A percentile compares a stretch with the other conserved stretches of the same genome.
These are phyloP conservation scores for Dissostichus mawsoni DNA, from an alignment of 2,113 vertebrate species.

Conservation along the genomic window DNA sequence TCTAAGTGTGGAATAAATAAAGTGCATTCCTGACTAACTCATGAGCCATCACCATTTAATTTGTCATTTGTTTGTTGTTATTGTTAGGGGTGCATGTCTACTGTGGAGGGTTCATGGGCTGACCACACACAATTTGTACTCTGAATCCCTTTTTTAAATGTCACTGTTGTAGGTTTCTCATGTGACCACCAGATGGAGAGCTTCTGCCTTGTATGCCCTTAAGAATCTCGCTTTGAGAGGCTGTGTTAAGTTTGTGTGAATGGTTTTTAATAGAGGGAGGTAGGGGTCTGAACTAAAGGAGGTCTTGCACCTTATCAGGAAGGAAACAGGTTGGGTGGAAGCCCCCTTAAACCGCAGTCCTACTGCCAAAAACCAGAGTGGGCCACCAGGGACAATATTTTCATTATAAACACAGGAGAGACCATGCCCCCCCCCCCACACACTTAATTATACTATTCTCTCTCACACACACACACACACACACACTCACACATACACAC, in stretches of 20 bases:
- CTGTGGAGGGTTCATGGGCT: neutral
- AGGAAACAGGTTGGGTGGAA: slow-evolving; percentile 71
- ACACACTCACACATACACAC: neutral
- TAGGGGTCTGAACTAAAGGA: slow-evolving; percentile 21
- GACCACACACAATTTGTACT: neutral
- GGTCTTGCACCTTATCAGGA: slow-evolving; percentile 72
- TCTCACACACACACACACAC: neutral
- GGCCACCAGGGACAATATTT: slow-evolving; percentile 35
- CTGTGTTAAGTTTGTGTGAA: slow-evolving; percentile 5
- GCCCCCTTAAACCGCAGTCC: slow-evolving; percentile 11
- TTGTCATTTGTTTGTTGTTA: neutral
- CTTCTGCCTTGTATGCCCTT: slow-evolving; percentile 28
- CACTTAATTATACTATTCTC: slow-evolving; percentile 1
- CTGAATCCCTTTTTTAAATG: neutral
- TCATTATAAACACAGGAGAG: slow-evolving; percentile 48
- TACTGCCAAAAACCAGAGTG: slow-evolving; percentile 34
- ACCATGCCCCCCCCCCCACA: neutral
- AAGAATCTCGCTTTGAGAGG: neutral
- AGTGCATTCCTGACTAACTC: slow-evolving; percentile 78
- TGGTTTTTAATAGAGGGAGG: neutral
- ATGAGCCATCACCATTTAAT: neutral
- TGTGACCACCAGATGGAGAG: slow-evolving; percentile 59
- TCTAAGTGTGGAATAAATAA: slow-evolving; percentile 82
- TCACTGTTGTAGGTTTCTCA: neutral
- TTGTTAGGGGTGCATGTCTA: neutral